A percentile compares a stretch with the other conserved stretches of the same genome.
Evolutionary conservation across 2,113 vertebrate species (phyloP).

Genomic region (Psilopogon haemacephalus): DNA sequence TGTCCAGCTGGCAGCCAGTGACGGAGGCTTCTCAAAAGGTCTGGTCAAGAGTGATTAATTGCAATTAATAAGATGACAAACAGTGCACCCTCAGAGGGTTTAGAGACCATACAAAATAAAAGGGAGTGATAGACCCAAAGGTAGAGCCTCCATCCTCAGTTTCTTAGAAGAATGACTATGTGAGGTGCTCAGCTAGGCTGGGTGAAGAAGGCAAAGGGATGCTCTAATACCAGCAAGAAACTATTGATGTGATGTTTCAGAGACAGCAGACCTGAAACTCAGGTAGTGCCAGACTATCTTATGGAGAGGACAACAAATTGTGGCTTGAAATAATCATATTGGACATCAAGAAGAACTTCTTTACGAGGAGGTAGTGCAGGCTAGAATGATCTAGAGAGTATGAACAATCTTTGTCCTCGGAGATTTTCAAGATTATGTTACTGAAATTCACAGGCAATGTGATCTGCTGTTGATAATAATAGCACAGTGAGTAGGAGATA

Average conservation of each 20-base stretch:
- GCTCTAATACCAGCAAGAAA: background rate
- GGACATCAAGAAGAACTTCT: background rate
- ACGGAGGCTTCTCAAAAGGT: background rate
- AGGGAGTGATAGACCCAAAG: background rate
- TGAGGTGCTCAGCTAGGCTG: background rate
- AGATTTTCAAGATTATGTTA: background rate
- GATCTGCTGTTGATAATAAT: background rate
- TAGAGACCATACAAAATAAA: background rate
- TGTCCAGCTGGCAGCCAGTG: background rate
- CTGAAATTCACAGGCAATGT: background rate
- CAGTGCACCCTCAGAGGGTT: background rate
- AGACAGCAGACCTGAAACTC: background rate
- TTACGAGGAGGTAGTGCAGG: background rate
- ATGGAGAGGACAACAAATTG: background rate
- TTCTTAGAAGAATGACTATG: background rate
- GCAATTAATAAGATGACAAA: background rate
- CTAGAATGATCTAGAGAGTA: background rate
- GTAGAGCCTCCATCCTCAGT: rapidly evolving
- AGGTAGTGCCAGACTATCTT: background rate
- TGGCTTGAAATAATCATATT: background rate
- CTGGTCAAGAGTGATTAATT: background rate
- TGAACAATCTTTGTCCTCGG: background rate
- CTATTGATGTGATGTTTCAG: background rate
- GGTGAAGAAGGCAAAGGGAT: background rate
- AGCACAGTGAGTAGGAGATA: background rate